Evolutionary conservation across 2,113 vertebrate genomes (phyloP).

Genomic region (Glaucomys volans): DNA sequence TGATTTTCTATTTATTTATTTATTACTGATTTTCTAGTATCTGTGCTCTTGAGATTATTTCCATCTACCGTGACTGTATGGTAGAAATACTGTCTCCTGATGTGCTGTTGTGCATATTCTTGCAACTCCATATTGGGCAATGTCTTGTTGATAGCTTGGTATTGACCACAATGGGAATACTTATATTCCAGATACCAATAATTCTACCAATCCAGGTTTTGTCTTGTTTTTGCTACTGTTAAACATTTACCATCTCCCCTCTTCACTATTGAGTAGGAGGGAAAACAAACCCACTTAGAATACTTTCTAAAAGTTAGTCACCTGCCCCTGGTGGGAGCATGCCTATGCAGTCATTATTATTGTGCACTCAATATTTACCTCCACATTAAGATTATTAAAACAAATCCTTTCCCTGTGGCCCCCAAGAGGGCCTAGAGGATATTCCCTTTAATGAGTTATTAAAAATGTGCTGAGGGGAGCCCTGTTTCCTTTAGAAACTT

Average conservation of each 20-base stretch:
- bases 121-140: not conserved
- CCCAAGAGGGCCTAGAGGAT: not conserved
- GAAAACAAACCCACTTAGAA: not conserved
- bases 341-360: not conserved
- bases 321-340: not conserved
- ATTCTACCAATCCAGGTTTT: not conserved
- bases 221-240: not conserved
- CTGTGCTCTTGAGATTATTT: not conserved
- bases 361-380: not conserved
- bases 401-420: not conserved
- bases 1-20: too few species aligned
- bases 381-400: not conserved
- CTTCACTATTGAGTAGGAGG: not conserved
- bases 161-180: not conserved
- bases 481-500: not conserved
- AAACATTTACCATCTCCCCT: not conserved
- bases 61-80: not conserved
- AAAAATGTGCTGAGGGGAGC: not conserved
- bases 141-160: not conserved
- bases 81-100: not conserved
- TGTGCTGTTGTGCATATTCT: not conserved
- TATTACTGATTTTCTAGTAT: not conserved
- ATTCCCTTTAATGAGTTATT: not conserved
- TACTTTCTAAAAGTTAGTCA: not conserved
- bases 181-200: not conserved